Conservation (phyloP, 2,113 vertebrate genomes). For the Mus pahari region DNA sequence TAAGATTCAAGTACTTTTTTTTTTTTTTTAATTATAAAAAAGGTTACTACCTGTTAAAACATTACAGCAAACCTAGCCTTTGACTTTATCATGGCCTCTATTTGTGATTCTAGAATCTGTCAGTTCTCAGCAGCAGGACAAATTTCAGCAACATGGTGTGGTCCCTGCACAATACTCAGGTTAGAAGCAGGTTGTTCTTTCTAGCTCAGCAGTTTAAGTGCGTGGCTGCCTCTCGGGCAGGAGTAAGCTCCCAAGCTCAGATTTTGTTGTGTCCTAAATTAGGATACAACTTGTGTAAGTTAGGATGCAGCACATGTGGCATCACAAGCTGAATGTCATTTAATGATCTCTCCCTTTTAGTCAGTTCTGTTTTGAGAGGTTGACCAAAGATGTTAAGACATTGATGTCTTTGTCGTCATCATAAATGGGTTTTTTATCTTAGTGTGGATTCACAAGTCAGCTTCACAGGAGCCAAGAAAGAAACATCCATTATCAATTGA, state of each 20-base stretch:
- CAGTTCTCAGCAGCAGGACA: not conserved
- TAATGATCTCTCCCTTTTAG: not conserved
- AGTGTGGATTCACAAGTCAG: not conserved
- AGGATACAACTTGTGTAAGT: not conserved
- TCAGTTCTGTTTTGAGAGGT: not conserved
- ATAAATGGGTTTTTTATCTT: not conserved
- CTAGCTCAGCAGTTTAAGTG: not conserved
- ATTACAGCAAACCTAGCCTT: not conserved
- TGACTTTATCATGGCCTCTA: not conserved
- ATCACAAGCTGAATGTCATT: not conserved
- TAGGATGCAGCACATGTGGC: not conserved
- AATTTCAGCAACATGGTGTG: not conserved
- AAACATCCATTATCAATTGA: not conserved
- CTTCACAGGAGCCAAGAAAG: too few species aligned
- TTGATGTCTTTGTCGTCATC: not conserved
- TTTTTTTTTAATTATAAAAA: conserved; percentile 44
- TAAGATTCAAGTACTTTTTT: conserved; percentile 12
- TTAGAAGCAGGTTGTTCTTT: not conserved
- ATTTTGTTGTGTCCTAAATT: not conserved
- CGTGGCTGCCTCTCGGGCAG: not conserved
- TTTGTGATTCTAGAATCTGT: not conserved
- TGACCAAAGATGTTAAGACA: not conserved
- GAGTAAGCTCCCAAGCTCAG: not conserved
- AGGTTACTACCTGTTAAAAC: not conserved
- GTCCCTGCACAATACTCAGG: not conserved